Evolutionary conservation across 2,888 invertebrate genomes (phyloP), one percentile per base, ranked within the genome.

Genomic region (Megalurothrips usitatus): DNA sequence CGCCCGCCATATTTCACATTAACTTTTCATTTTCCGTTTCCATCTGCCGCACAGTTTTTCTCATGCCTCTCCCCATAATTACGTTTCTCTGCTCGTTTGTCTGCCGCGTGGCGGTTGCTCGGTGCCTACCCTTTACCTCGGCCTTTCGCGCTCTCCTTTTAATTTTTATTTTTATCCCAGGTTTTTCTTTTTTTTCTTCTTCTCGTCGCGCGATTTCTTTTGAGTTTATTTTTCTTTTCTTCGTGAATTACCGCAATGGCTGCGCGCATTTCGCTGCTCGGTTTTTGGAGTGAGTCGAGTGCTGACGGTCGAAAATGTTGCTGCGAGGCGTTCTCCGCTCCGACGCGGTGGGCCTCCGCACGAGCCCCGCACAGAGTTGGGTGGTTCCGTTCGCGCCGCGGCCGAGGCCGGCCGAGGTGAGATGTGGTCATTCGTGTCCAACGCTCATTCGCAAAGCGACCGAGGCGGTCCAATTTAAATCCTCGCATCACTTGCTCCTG

Each of bases 21-120:
- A 75, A 75, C 68, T 75, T 75, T 75, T 75, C 68, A 75, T 75
- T 75, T 75, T 75, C 68, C 68, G 68, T 75, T 75, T 75, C 68
- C 68, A 75, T 75, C 68, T 75, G 68, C 68, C 26, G 23, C 68
- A 26, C 68, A 75, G 68, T 75, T 75, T 75, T 75, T 75, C 68
- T 75, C 68, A 75, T 26, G 68, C 23, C 68, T 23, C 26, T 26
- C 26, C 68, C 26, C 68, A 26, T 75, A 75, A 75, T 75, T 75
- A 23, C 68, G 68, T 75, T 75, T 75, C 68, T 26, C 68, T 75
- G 68, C 68, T 75, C 68, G 68, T 75, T 75, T 75, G 68, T 75
- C 68, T 75, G 68, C 68, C 23, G 68, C 26, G 68, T 26, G 68
- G 68, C 11, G 68, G 68, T 68, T 58, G 63, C 9, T n/a, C 49